Evolutionary conservation across 2,888 invertebrate genomes (phyloP).

Genomic region (Arenicola marina): DNA sequence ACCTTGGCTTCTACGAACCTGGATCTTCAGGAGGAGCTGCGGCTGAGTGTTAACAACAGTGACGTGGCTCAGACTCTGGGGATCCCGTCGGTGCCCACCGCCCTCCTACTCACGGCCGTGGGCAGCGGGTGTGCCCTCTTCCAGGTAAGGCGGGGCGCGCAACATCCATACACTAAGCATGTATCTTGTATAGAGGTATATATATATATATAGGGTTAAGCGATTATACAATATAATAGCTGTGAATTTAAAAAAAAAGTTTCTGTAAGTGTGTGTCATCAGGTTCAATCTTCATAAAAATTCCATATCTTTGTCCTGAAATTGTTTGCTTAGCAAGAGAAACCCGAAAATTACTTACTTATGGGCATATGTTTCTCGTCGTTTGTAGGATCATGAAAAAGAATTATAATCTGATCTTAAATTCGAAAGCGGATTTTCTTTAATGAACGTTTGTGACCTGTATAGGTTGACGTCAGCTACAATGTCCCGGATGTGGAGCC

Average conservation of each 20-base stretch:
- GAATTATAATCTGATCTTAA: neutral
- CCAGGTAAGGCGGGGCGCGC: slow-evolving; percentile 65
- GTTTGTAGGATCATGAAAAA: too few species aligned
- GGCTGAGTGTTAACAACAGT: slow-evolving; percentile 63
- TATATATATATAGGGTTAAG: too few species aligned
- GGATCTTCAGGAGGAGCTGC: slow-evolving; percentile 61
- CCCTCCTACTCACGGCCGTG: slow-evolving; percentile 63
- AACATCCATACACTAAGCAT: too few species aligned
- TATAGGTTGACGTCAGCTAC: slow-evolving; percentile 27
- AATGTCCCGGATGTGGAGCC: slow-evolving; percentile 21
- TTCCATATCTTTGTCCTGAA: too few species aligned
- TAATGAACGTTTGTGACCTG: neutral
- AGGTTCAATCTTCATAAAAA: too few species aligned
- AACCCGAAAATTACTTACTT: too few species aligned
- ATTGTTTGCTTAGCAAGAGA: too few species aligned
- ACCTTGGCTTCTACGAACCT: slow-evolving; percentile 27
- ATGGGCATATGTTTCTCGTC: too few species aligned
- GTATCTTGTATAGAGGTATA: too few species aligned
- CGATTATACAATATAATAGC: too few species aligned
- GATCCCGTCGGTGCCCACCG: slow-evolving; percentile 62
- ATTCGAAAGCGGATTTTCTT: neutral
- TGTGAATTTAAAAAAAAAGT: too few species aligned
- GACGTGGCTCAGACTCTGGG: slow-evolving; percentile 61
- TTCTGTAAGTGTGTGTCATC: too few species aligned
- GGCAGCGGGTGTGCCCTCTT: slow-evolving; percentile 68